phyloP scores from a whole-genome alignment of 2,797 vertebrate species.

The Sebastes itinus region DNA sequence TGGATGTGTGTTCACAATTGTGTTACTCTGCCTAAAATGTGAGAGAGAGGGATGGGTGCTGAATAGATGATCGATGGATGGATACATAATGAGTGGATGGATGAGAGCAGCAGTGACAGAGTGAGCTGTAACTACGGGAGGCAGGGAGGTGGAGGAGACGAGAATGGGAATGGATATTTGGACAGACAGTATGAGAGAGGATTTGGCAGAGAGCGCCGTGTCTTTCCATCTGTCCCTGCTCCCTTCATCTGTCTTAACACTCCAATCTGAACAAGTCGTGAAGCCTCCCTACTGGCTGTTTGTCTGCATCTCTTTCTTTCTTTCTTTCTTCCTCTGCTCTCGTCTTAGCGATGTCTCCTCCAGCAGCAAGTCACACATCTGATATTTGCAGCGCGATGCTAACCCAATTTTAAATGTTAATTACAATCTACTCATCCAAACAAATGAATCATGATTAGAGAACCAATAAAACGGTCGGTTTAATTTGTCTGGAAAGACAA shows the following conservation, averaged over 20 bases:
- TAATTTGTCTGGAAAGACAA: conserved; percentile 58
- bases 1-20: background rate
- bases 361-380: conserved; percentile 56
- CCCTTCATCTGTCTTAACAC: conserved; percentile 58
- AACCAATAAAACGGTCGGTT: conserved; percentile 52
- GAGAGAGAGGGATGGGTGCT: background rate
- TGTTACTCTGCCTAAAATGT: background rate
- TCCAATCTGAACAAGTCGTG: conserved; percentile 62
- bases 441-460: conserved; percentile 66
- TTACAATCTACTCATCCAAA: conserved; percentile 59
- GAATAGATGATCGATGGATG: conserved; percentile 18
- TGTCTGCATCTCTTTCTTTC: conserved; percentile 20
- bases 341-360: background rate
- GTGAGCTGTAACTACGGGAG: conserved; percentile 46
- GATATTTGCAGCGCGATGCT: conserved; percentile 51
- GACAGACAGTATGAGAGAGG: conserved; percentile 61
- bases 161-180: conserved; percentile 57
- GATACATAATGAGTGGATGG: conserved; percentile 23
- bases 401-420: conserved; percentile 72
- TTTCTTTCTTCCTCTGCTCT: background rate
- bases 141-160: conserved; percentile 51
- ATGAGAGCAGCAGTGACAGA: conserved; percentile 35
- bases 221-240: conserved; percentile 79
- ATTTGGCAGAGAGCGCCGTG: conserved; percentile 70
- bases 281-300: conserved; percentile 55